Conservation (phyloP, 2,797 vertebrate genomes). For the Apogon talboti region DNA sequence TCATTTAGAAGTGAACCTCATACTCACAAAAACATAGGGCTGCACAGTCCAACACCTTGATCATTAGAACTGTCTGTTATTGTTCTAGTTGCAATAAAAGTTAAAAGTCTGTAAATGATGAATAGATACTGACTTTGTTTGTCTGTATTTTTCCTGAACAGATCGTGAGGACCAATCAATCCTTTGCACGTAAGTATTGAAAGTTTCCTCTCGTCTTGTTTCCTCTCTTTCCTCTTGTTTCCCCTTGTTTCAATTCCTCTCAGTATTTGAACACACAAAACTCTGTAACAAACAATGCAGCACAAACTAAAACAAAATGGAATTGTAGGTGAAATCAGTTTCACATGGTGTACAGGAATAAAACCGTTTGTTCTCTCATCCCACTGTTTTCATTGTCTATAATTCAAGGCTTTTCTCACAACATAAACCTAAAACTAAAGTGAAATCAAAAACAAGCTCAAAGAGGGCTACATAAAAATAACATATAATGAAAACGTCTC, state of each 20-base stretch:
- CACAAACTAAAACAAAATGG: too few relatives aligned
- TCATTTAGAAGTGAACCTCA: neutral
- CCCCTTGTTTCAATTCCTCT: neutral
- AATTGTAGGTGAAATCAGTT: too few relatives aligned
- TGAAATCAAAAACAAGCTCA: too few relatives aligned
- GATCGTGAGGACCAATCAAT: conserved; percentile 86
- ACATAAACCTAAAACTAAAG: too few relatives aligned
- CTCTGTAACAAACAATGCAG: too few relatives aligned
- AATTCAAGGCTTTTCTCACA: too few relatives aligned
- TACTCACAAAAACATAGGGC: neutral
- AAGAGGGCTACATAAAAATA: too few relatives aligned
- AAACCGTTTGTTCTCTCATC: too few relatives aligned
- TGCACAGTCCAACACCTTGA: conserved; percentile 1
- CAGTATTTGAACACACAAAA: neutral
- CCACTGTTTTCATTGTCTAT: too few relatives aligned
- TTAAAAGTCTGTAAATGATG: neutral
- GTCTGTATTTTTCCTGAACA: conserved; percentile 58
- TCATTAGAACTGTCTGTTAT: conserved; percentile 11
- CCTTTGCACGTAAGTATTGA: conserved; percentile 83
- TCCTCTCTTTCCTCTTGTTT: neutral
- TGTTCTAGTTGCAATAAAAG: neutral
- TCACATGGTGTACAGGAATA: too few relatives aligned
- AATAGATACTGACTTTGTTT: conserved; percentile 45
- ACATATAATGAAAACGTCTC: too few relatives aligned
- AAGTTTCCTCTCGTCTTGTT: neutral